Base-by-base conservation (phyloP, 2,113 vertebrate species). In the Lutjanus erythropterus region DNA sequence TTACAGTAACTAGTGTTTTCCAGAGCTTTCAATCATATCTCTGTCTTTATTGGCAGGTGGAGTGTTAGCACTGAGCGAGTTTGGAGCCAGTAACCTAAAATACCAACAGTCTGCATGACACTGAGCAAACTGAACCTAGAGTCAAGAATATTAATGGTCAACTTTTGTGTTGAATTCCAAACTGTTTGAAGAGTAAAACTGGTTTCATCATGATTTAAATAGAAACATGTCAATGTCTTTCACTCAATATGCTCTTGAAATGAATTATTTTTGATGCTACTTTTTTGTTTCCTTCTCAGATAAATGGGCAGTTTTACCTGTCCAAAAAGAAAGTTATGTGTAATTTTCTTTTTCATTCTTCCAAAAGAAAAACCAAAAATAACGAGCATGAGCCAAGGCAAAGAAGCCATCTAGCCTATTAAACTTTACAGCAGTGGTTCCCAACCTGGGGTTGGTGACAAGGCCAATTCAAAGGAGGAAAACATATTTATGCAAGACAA, bases 261-360 rank as follows among this genome's bases (percentile, higher is more conserved):
- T 35, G 2, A 47, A 12, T 47, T 14, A 31, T 52, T 42, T 14
- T 27, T 47, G 2, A 44, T n/a, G n/a, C 21, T 23, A 47, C 12
- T 64, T 47, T 61, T 50, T 49, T 18, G 56, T 71, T 62, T 70
- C 35, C 46, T 52, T 25, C 6, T 2, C 12, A 19, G 21, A 72
- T 14, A 25, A 60, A 60, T 14, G 15, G 12, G 41, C 16, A 46
- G 21, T 9, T 47, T 35, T 8, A 9, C 21, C 16, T 1, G 11
- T 58, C 53, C 52, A 71, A 56, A 42, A 41, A 41, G n/a, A n/a
- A 19, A 15, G 2, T 64, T 10, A 27, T 16, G 31, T 55, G 16
- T 56, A 7, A 25, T 10, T 33, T 10, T 33, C 15, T 33, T 23
- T 23, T 58, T 58, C 29, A 5, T 18, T 56, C 46, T 70, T 55